A percentile compares a stretch with the other conserved stretches of the same genome.
phyloP scores from a whole-genome alignment of 2,888 invertebrate species.

The Ectemnius cavifrons region DNA sequence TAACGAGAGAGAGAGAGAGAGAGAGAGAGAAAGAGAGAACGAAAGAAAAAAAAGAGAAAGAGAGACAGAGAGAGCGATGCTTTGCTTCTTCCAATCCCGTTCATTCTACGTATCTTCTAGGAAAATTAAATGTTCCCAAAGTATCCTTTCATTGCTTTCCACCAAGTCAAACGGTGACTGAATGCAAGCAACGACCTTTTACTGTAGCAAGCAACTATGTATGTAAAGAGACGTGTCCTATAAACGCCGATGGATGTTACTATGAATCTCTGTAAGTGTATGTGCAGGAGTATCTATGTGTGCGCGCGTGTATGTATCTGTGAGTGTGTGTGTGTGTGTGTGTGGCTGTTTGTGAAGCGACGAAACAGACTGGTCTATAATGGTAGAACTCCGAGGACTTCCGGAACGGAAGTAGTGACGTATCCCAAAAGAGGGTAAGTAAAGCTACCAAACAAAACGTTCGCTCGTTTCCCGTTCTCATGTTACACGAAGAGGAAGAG shows the following conservation, averaged over 20 bases:
- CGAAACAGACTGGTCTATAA: slow-evolving; percentile 32
- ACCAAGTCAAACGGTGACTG: slow-evolving; percentile 23
- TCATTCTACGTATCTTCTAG: background rate
- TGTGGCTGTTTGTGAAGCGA: slow-evolving; percentile 25
- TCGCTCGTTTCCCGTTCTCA: no score
- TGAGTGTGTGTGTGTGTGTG: no score
- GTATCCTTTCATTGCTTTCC: slow-evolving; percentile 4
- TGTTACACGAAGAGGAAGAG: slow-evolving; percentile 6
- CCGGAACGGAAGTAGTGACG: slow-evolving; percentile 51
- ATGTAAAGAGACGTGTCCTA: slow-evolving; percentile 48
- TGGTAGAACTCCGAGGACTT: slow-evolving; percentile 42
- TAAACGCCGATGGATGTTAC: slow-evolving; percentile 23
- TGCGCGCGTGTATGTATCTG: no score
- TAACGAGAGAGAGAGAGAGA: no score
- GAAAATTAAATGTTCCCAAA: background rate
- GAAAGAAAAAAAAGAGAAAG: no score
- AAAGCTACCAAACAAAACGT: slow-evolving; percentile 16
- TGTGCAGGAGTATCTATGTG: no score
- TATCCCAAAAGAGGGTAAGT: slow-evolving; percentile 57
- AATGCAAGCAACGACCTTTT: slow-evolving; percentile 62
- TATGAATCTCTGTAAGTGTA: no score
- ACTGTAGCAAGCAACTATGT: slow-evolving; percentile 74
- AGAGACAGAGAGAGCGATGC: no score
- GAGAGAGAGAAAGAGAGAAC: no score
- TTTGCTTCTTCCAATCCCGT: no score